These are phyloP conservation scores for Troides oblongomaculatus DNA, from an alignment of 2,888 invertebrate genomes.

Conservation along the genomic window DNA sequence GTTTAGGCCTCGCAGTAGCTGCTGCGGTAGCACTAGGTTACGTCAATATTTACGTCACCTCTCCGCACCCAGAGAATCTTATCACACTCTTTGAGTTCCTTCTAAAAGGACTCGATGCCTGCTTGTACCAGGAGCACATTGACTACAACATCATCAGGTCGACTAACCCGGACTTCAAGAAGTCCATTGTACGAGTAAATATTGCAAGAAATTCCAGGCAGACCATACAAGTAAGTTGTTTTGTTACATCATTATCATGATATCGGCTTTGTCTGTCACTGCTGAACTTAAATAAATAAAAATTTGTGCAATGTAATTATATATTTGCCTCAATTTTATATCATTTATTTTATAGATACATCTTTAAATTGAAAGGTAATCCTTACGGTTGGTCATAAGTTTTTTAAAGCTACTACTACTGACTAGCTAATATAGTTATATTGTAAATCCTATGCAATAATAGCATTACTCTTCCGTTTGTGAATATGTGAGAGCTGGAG, in stretches of 20 bases:
- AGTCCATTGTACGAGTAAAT: slow-evolving; percentile 96
- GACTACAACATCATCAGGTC: slow-evolving; percentile 97
- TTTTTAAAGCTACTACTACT: too few relatives aligned
- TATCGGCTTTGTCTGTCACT: not conserved
- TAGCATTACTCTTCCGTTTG: too few relatives aligned
- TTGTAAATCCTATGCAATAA: too few relatives aligned
- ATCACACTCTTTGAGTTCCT: slow-evolving; percentile 98
- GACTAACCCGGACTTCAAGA: slow-evolving; percentile 97
- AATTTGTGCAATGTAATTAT: too few relatives aligned
- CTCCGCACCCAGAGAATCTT: slow-evolving; percentile 98
- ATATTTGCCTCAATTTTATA: too few relatives aligned
- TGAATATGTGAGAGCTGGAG: too few relatives aligned
- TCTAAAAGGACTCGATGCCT: slow-evolving; percentile 95
- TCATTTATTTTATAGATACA: too few relatives aligned
- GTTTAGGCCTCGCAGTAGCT: slow-evolving; percentile 94
- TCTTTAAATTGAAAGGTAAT: too few relatives aligned
- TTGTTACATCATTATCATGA: not conserved
- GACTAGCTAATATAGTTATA: too few relatives aligned
- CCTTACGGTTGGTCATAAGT: too few relatives aligned
- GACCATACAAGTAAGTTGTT: slow-evolving; percentile 87
- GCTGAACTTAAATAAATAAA: too few relatives aligned
- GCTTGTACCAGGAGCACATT: slow-evolving; percentile 96
- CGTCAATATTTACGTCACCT: slow-evolving; percentile 97
- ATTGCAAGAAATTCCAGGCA: slow-evolving; percentile 94
- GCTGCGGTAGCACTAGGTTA: slow-evolving; percentile 91